phyloP scores from a whole-genome alignment of 1,140 invertebrate species.

The Drepana arcuata region DNA sequence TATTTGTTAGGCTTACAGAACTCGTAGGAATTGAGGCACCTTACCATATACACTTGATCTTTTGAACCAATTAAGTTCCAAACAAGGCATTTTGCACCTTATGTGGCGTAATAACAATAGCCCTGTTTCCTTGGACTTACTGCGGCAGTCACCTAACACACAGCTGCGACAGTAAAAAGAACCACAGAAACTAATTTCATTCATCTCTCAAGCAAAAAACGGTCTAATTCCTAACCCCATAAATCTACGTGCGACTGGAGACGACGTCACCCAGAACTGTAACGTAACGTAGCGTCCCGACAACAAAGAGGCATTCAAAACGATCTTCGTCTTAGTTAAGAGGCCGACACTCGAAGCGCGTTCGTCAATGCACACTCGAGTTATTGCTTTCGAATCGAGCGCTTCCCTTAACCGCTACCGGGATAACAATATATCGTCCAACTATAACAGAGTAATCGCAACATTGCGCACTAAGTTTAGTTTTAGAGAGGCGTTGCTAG shows the following conservation, averaged over 20 bases:
- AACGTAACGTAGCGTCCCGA: constrained; percentile 16
- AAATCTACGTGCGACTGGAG: constrained; percentile 3
- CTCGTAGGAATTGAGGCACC: too few relatives aligned
- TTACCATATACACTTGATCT: too few relatives aligned
- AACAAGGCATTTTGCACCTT: too few relatives aligned
- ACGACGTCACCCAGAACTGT: constrained; percentile 3
- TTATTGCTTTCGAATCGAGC: neutral
- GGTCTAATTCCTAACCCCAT: constrained; percentile 9
- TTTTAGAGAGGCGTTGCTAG: neutral
- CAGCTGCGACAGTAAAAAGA: too few relatives aligned
- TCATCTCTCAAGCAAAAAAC: too few relatives aligned
- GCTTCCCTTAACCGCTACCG: neutral
- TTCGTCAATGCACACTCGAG: neutral
- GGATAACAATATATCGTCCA: neutral
- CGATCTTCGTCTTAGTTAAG: constrained; percentile 34
- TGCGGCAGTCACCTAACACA: too few relatives aligned
- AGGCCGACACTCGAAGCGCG: neutral
- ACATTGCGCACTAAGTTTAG: neutral
- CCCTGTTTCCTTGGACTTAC: too few relatives aligned
- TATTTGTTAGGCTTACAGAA: too few relatives aligned
- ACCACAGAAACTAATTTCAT: too few relatives aligned
- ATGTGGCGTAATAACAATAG: too few relatives aligned
- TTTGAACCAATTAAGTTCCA: too few relatives aligned
- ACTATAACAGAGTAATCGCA: neutral
- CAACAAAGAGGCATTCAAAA: constrained; percentile 41